These are phyloP conservation scores for Coreius guichenoti DNA, from an alignment of 2,797 vertebrate species.

Conservation along the genomic window DNA sequence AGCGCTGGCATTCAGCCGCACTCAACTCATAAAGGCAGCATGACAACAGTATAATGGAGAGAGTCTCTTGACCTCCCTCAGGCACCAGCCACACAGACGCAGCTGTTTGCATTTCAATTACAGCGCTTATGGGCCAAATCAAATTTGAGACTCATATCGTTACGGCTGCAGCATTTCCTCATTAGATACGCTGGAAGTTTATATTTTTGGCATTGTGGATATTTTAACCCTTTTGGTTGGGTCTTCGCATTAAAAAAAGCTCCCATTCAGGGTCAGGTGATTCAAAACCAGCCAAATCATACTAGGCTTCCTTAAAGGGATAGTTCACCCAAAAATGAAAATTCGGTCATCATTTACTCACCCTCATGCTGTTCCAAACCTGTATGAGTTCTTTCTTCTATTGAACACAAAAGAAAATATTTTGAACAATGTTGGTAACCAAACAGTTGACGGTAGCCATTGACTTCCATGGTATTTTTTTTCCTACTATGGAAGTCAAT, in stretches of 20 bases:
- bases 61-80: constrained; percentile 80
- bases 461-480: not conserved
- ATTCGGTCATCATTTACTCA: not conserved
- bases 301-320: not conserved
- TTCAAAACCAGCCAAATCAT: not conserved
- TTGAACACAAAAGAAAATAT: not conserved
- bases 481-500: not conserved
- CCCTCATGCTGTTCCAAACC: not conserved
- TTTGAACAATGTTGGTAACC: not conserved
- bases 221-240: not conserved
- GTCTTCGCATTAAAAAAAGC: not conserved
- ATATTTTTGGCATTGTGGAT: not conserved
- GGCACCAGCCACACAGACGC: constrained; percentile 72
- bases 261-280: not conserved
- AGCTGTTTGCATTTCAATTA: constrained; percentile 83
- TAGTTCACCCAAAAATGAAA: not conserved
- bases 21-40: constrained; percentile 77
- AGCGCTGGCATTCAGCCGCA: constrained; percentile 71
- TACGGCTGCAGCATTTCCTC: constrained; percentile 47
- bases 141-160: constrained; percentile 36
- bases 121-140: constrained; percentile 59
- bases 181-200: constrained; percentile 30
- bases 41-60: constrained; percentile 83
- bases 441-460: not conserved
- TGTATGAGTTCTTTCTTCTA: not conserved